Evolutionary conservation across 2,888 invertebrate species (phyloP), one percentile per base, ranked within the genome.

Genomic region (Sinodicranocentrus sp.): DNA sequence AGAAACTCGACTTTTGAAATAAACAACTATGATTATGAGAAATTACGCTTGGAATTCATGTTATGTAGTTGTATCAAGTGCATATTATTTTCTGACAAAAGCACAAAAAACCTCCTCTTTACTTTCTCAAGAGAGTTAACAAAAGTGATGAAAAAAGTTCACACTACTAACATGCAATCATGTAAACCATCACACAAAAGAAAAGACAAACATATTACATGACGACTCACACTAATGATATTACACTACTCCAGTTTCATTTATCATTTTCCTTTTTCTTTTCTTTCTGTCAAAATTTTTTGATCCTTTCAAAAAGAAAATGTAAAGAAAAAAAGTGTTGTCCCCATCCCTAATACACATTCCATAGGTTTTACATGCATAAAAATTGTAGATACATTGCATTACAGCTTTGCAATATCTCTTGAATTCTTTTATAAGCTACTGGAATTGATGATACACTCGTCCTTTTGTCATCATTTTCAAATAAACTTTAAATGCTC

Each of bases 191-290:
- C 48, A 48, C 48, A 23, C 52, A 52, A 17, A 15, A 52, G 19
- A 52, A 10, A n/a, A 8, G 23, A 54, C 19, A 21, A 54, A 25
- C 25, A 25, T 48, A 23, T 39, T 23, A 25, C 1, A 52, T 43
- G 67, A 67, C 23, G 13, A 23, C 67, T 13, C 2, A 28, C 8
- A 33, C 43, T 44, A 67, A 67, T 67, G 44, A 67, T 44, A 67
- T 52, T 52, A 68, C 68, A 44, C 57, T 39, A 59, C 72, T 73
- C 61, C 72, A 73, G 72, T 61, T 73, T 73, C 72, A 73, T 73
- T 73, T 61, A 73, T 73, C 72, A 73, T 73, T 25, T 65, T 17
- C 43, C 19, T 39, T 43, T 67, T 23, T 23, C 44, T 48, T n/a
- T n/a, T 67, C 23, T 43, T 28, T 59, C 43, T 73, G 59, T 73